Percentiles rank a stretch among this genome's conserved stretches.
Evolutionary conservation across 2,797 vertebrate genomes (phyloP).

Genomic region (Babyrousa celebensis): DNA sequence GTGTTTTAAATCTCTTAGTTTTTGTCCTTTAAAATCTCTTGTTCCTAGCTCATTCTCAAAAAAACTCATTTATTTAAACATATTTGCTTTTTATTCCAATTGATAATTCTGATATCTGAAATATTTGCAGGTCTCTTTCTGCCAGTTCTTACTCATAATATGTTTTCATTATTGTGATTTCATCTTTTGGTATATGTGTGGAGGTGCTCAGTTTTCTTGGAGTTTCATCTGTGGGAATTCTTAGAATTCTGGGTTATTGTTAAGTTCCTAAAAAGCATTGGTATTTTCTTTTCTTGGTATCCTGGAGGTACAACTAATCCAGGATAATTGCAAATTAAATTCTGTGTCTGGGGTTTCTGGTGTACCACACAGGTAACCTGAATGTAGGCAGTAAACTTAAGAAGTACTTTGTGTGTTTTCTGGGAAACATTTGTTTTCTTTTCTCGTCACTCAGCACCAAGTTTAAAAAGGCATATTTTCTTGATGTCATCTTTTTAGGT

Average conservation of each 20-base stretch:
- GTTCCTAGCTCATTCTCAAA: neutral
- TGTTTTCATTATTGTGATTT: slow-evolving; percentile 59
- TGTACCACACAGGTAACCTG: neutral
- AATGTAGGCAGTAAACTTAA: slow-evolving; percentile 21
- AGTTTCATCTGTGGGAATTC: slow-evolving; percentile 38
- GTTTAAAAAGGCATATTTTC: slow-evolving; percentile 39
- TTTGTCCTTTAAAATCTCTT: neutral
- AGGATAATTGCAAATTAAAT: slow-evolving; percentile 51
- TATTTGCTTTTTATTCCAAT: slow-evolving; percentile 27
- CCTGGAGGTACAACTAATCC: neutral
- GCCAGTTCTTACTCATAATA: neutral
- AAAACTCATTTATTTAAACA: slow-evolving; percentile 25
- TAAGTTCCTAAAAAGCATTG: slow-evolving; percentile 10
- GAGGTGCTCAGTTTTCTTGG: neutral
- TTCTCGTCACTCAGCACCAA: neutral
- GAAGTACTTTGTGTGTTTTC: slow-evolving; percentile 2
- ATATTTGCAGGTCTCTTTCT: slow-evolving; percentile 34
- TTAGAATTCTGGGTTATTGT: slow-evolving; percentile 2
- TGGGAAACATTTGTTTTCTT: slow-evolving; percentile 32
- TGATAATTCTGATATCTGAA: slow-evolving; percentile 34
- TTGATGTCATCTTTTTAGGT: neutral
- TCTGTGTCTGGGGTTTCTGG: slow-evolving; percentile 39
- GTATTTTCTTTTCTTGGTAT: slow-evolving; percentile 50
- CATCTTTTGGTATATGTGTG: neutral
- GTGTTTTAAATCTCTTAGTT: slow-evolving; percentile 41